Evolutionary conservation across 2,797 vertebrate genomes (phyloP).

Genomic region (Taeniopygia guttata): DNA sequence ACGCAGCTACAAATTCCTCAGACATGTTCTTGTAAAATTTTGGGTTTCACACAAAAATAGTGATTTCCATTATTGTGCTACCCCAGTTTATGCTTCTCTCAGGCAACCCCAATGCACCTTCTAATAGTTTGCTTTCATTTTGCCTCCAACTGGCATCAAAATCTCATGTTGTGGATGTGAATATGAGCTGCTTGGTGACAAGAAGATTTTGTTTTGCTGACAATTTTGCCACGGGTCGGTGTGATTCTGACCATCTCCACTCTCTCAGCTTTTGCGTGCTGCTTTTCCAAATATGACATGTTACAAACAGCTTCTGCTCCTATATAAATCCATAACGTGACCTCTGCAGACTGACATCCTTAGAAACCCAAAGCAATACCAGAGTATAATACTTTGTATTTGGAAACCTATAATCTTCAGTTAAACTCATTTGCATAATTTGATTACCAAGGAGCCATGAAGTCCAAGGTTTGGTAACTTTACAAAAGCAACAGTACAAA

Average conservation of each 20-base stretch:
- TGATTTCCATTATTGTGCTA: neutral
- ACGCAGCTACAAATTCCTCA: neutral
- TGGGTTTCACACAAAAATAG: neutral
- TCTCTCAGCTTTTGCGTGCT: neutral
- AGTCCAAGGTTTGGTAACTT: neutral
- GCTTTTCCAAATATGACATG: neutral
- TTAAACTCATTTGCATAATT: neutral
- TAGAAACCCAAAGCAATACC: neutral
- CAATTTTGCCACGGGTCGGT: neutral
- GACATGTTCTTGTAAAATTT: neutral
- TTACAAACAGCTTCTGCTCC: neutral
- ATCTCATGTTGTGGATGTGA: neutral
- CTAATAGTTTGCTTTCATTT: neutral
- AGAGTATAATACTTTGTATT: neutral
- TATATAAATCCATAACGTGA: neutral
- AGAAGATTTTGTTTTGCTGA: neutral
- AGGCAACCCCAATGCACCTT: neutral
- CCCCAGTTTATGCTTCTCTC: accelerated
- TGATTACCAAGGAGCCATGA: neutral
- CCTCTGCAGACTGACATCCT: neutral
- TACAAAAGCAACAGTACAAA: neutral
- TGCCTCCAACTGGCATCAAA: neutral
- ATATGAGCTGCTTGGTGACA: neutral
- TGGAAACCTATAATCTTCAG: neutral
- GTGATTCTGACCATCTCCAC: neutral